Conservation (phyloP, 2,888 invertebrate species). For the Epirrita christyi region DNA sequence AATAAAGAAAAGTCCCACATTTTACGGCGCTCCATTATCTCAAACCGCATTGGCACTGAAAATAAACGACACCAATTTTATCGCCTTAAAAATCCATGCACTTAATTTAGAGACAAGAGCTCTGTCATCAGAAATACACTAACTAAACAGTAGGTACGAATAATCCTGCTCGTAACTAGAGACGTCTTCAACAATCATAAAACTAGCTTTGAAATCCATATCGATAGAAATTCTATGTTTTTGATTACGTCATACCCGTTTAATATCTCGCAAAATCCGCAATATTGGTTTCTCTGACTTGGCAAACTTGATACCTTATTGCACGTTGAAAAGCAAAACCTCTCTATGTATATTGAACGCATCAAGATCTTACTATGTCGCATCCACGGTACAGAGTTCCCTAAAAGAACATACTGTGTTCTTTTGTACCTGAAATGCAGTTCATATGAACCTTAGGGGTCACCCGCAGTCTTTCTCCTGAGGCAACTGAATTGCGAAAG, state of each 20-base stretch:
- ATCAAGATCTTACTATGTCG: too few species aligned
- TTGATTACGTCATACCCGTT: background rate
- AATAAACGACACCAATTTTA: slow-evolving; percentile 65
- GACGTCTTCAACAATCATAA: slow-evolving; percentile 3
- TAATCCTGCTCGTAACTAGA: slow-evolving; percentile 3
- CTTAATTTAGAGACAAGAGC: slow-evolving; percentile 21
- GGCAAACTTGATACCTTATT: too few species aligned
- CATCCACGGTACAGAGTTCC: too few species aligned
- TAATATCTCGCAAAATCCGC: slow-evolving; percentile 1
- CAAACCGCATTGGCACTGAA: slow-evolving; percentile 70
- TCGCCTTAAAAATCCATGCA: slow-evolving; percentile 39
- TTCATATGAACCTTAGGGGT: too few species aligned
- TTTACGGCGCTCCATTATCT: slow-evolving; percentile 74
- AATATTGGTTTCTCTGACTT: background rate
- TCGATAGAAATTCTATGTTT: background rate
- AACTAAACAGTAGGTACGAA: slow-evolving; percentile 3
- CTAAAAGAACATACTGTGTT: too few species aligned
- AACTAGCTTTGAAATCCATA: background rate
- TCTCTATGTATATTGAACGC: too few species aligned
- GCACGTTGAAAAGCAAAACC: too few species aligned
- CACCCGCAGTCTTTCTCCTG: too few species aligned
- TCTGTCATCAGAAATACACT: slow-evolving; percentile 17
- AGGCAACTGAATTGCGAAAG: too few species aligned
- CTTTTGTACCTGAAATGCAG: too few species aligned
- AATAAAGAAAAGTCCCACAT: slow-evolving; percentile 36